A percentile compares a stretch with the other conserved stretches of the same genome.
Conservation (phyloP, 1,140 invertebrate genomes). For the Drosophila equinoxialis region DNA sequence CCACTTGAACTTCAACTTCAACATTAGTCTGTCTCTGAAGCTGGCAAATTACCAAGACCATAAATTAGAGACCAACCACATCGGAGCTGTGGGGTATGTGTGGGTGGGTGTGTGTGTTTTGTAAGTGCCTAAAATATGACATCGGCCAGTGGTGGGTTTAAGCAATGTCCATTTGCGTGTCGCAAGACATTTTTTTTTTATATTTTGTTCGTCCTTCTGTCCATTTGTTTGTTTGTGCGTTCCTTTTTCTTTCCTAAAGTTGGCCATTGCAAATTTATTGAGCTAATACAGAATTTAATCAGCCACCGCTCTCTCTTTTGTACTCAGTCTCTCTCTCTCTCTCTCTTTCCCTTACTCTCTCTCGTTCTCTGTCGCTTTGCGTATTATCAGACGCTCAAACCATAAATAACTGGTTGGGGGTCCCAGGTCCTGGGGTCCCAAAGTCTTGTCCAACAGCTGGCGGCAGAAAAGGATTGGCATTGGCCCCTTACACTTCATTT, state of each 20-base stretch:
- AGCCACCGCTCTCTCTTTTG: slow-evolving; percentile 32
- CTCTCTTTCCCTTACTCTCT: background rate
- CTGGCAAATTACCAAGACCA: slow-evolving; percentile 68
- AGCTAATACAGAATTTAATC: slow-evolving; percentile 80
- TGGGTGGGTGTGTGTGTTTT: background rate
- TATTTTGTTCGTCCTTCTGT: background rate
- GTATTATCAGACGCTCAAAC: slow-evolving; percentile 68
- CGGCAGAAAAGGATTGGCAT: slow-evolving; percentile 68
- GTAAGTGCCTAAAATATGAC: slow-evolving; percentile 59
- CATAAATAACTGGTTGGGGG: slow-evolving; percentile 63
- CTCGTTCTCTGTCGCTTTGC: slow-evolving; percentile 20
- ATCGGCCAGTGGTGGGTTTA: slow-evolving; percentile 55
- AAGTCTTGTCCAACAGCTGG: slow-evolving; percentile 62
- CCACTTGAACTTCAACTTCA: background rate
- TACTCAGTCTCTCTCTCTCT: background rate
- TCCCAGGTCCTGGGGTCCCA: slow-evolving; percentile 26
- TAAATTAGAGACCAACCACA: slow-evolving; percentile 61
- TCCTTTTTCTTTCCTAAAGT: background rate
- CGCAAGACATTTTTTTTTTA: slow-evolving; percentile 58
- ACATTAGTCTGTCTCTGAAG: background rate
- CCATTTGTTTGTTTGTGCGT: background rate
- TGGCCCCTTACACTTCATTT: slow-evolving; percentile 77
- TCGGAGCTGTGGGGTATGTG: background rate
- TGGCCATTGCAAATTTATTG: slow-evolving; percentile 67
- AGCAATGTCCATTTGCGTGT: slow-evolving; percentile 73